Percentiles rank a stretch among this genome's conserved stretches.
These are phyloP conservation scores for Ciona savignyi DNA, from an alignment of 23 tunicate species.

Conservation along the genomic window DNA sequence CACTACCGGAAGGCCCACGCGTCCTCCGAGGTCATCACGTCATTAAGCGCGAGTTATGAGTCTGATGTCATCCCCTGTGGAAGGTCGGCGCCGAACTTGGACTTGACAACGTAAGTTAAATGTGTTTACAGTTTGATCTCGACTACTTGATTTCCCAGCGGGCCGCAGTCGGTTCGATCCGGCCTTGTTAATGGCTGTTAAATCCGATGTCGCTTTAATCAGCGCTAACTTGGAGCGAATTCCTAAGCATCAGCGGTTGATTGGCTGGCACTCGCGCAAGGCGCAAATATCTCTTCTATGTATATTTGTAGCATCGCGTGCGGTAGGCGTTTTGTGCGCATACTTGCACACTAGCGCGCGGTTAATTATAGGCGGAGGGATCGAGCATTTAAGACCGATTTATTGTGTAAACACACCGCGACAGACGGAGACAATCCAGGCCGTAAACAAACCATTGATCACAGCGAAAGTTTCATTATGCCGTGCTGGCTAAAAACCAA, in stretches of 20 bases:
- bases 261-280: not conserved
- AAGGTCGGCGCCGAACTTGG: conserved; percentile 26
- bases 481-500: not conserved
- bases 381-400: not conserved
- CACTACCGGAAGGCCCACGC: conserved; percentile 70
- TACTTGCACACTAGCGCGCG: not conserved
- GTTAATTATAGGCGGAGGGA: not conserved
- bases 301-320: not conserved
- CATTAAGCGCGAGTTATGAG: conserved; percentile 8
- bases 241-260: not conserved
- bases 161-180: not conserved
- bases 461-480: not conserved
- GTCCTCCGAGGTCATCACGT: conserved; percentile 21
- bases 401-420: not conserved
- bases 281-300: not conserved
- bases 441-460: not conserved
- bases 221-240: not conserved
- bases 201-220: not conserved
- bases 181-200: not conserved
- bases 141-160: not conserved
- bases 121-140: not conserved
- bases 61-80: conserved; percentile 14
- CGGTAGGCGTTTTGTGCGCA: not conserved
- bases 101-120: not conserved
- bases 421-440: conserved; percentile 2